phyloP scores from a whole-genome alignment of 2,113 vertebrate species.

The Hypanus sabinus region DNA sequence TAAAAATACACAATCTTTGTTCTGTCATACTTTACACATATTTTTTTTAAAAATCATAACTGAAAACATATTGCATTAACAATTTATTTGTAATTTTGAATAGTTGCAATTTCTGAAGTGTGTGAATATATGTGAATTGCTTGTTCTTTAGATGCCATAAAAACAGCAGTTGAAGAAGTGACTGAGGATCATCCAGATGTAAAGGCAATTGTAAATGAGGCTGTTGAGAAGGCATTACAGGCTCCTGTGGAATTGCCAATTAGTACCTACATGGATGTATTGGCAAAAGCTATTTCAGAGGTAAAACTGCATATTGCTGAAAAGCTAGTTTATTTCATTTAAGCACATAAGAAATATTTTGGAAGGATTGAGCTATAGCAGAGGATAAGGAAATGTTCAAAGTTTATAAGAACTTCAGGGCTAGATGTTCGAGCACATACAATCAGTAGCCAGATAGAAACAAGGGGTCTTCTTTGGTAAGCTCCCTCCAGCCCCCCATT shows the following conservation, averaged over 20 bases:
- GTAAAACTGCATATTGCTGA: constrained; percentile 18
- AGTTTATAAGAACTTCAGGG: background rate
- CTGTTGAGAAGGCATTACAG: constrained; percentile 50
- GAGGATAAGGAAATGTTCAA: background rate
- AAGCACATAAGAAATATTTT: background rate
- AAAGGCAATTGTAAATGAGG: constrained; percentile 52
- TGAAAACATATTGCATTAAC: background rate
- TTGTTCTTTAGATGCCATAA: constrained; percentile 31
- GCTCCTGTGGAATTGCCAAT: constrained; percentile 45
- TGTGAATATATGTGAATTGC: background rate
- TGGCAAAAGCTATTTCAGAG: constrained; percentile 48
- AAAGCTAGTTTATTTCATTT: background rate
- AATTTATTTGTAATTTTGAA: background rate
- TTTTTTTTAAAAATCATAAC: too few relatives aligned
- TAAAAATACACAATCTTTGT: too few relatives aligned
- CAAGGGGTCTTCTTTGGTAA: too few relatives aligned
- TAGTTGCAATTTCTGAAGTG: background rate
- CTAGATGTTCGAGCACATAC: too few relatives aligned
- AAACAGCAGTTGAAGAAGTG: constrained; percentile 48
- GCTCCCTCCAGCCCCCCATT: too few relatives aligned
- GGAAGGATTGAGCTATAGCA: background rate
- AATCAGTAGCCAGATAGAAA: too few relatives aligned
- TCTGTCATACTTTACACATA: too few relatives aligned
- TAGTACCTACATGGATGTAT: constrained; percentile 53
- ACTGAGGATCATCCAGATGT: constrained; percentile 72